These are phyloP conservation scores for Micropoecilia bifurca DNA, from an alignment of 2,797 vertebrate genomes.

Conservation along the genomic window DNA sequence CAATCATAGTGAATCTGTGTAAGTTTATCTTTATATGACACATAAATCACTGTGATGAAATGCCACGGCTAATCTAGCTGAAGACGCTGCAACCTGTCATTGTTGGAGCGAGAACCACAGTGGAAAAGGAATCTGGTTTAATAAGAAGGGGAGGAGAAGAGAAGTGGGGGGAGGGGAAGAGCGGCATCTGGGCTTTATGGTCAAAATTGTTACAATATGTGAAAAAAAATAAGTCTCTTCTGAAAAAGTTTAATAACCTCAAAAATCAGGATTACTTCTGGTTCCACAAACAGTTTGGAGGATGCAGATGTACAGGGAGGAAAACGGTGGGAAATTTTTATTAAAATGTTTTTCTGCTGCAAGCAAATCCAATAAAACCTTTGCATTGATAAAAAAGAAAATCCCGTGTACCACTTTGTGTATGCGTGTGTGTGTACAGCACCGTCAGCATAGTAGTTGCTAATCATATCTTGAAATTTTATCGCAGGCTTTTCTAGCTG, in stretches of 20 bases:
- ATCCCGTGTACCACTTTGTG: too few relatives aligned
- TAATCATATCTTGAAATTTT: conserved; percentile 37
- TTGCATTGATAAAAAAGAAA: conserved; percentile 12
- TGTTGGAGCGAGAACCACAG: conserved; percentile 55
- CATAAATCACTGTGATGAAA: conserved; percentile 65
- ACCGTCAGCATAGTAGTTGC: conserved; percentile 46
- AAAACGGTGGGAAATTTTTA: conserved; percentile 42
- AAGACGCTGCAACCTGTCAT: conserved; percentile 74
- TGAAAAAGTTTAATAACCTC: conserved; percentile 66
- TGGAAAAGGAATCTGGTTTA: conserved; percentile 77
- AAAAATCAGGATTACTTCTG: conserved; percentile 55
- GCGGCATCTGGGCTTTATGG: conserved; percentile 67
- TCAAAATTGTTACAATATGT: conserved; percentile 77
- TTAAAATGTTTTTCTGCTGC: conserved; percentile 41
- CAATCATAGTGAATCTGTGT: conserved; percentile 58
- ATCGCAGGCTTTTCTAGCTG: conserved; percentile 42
- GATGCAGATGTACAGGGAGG: conserved; percentile 42
- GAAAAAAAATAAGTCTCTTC: conserved; percentile 27
- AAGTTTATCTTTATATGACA: conserved; percentile 53
- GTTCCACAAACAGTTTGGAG: conserved; percentile 57
- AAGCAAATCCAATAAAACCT: conserved; percentile 36
- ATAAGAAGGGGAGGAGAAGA: conserved; percentile 56
- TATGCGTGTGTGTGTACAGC: conserved; percentile 16
- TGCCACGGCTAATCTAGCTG: conserved; percentile 64
- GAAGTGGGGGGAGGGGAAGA: conserved; percentile 23